Evolutionary conservation across 2,888 invertebrate genomes (phyloP).

Genomic region (Plebejus melissa): DNA sequence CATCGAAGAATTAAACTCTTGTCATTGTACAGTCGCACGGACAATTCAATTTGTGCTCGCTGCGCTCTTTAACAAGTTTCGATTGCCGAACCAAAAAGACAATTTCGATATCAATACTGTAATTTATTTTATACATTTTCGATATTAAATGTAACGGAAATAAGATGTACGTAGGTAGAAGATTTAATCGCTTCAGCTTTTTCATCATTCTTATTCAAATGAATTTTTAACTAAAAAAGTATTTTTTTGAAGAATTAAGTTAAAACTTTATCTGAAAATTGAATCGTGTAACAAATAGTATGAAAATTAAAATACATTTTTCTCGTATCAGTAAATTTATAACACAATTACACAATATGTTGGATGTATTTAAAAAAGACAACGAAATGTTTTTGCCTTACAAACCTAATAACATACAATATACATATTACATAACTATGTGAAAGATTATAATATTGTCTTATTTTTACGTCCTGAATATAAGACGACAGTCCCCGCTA

Average conservation of each 20-base stretch:
- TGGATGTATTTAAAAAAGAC: no score
- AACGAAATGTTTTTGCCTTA: no score
- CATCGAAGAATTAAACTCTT: constrained; percentile 26
- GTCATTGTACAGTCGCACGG: constrained; percentile 29
- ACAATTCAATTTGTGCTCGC: constrained; percentile 34
- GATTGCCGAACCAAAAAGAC: constrained; percentile 28
- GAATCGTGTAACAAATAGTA: no score
- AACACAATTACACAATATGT: no score
- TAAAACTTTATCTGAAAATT: no score
- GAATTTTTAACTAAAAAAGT: no score
- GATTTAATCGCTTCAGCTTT: not conserved
- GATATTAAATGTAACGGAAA: constrained; percentile 26
- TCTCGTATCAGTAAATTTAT: no score
- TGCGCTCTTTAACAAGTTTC: constrained; percentile 32
- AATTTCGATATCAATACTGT: constrained; percentile 23
- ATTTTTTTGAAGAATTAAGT: no score
- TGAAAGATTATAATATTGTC: not conserved
- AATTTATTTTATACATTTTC: constrained; percentile 31
- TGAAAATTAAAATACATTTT: no score
- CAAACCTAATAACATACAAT: not conserved
- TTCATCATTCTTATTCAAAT: no score
- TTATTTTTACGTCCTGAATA: not conserved
- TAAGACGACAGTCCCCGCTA: not conserved
- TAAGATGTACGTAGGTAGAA: not conserved
- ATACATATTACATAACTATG: not conserved